Conservation (phyloP, 2,113 vertebrate genomes). For the Phasianus colchicus region DNA sequence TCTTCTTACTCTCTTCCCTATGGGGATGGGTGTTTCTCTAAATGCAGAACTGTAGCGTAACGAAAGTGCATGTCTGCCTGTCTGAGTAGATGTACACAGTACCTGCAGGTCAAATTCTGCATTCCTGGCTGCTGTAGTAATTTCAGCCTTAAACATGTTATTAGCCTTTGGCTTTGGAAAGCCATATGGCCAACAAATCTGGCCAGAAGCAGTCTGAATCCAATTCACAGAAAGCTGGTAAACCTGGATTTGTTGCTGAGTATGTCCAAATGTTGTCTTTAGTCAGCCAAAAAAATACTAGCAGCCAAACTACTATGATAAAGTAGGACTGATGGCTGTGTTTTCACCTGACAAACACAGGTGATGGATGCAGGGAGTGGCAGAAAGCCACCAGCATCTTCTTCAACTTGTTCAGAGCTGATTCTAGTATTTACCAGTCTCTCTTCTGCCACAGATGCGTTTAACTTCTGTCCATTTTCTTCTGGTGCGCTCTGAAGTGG, state of each 20-base stretch:
- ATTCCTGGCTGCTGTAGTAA: slow-evolving; percentile 31
- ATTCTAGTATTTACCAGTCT: not conserved
- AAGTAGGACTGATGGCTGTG: slow-evolving; percentile 19
- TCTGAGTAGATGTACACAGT: not conserved
- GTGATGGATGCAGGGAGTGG: not conserved
- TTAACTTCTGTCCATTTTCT: not conserved
- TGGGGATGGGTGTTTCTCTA: not conserved
- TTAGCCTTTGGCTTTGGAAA: slow-evolving; percentile 67
- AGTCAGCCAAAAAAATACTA: slow-evolving; percentile 59
- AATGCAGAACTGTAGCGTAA: not conserved
- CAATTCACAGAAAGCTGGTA: slow-evolving; percentile 68
- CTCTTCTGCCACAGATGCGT: fast-evolving
- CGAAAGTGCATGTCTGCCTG: not conserved
- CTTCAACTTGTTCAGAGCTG: not conserved
- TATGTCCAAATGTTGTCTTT: slow-evolving; percentile 66
- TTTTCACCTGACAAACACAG: slow-evolving; percentile 32
- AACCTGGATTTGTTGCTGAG: slow-evolving; percentile 57
- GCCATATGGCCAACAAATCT: slow-evolving; percentile 71
- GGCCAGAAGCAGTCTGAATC: slow-evolving; percentile 64
- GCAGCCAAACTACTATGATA: slow-evolving; percentile 30
- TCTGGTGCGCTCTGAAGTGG: not conserved
- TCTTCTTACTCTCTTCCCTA: not conserved
- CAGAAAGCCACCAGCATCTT: not conserved
- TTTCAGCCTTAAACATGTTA: slow-evolving; percentile 40
- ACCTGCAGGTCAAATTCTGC: slow-evolving; percentile 11